A percentile compares a stretch with the other conserved stretches of the same genome.
Evolutionary conservation across 2,888 invertebrate genomes (phyloP).

Genomic region (Eilema sororculum): DNA sequence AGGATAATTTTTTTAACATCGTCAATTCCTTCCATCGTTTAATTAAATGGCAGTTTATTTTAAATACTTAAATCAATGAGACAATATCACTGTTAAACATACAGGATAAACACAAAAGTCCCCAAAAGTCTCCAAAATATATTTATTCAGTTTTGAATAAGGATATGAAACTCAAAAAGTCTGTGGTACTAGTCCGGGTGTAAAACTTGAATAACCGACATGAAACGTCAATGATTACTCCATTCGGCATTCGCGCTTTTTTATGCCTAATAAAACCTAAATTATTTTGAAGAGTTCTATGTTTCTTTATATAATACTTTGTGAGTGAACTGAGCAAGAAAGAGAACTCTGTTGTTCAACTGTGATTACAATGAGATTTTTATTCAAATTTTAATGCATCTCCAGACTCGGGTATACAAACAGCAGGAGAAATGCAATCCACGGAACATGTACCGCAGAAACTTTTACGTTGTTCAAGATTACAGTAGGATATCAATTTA

Average conservation of each 20-base stretch:
- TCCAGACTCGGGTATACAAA: not conserved
- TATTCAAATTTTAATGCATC: not conserved
- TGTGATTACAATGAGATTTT: not conserved
- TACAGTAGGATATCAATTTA: not conserved
- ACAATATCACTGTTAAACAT: too few relatives aligned
- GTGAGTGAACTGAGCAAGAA: not conserved
- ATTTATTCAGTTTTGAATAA: too few relatives aligned
- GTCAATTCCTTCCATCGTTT: too few relatives aligned
- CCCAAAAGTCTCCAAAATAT: too few relatives aligned
- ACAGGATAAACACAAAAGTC: too few relatives aligned
- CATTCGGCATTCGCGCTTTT: not conserved
- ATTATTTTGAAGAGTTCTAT: not conserved
- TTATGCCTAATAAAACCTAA: not conserved
- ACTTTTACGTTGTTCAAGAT: conserved; percentile 4
- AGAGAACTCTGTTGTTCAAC: not conserved
- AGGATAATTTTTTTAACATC: not conserved
- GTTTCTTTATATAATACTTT: not conserved
- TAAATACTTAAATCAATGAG: too few relatives aligned
- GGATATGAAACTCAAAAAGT: not conserved
- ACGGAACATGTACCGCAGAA: not conserved
- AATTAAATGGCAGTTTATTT: too few relatives aligned
- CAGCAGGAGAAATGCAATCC: not conserved
- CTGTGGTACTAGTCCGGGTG: not conserved
- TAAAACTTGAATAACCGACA: not conserved
- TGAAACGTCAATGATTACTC: too few relatives aligned